phyloP scores from a whole-genome alignment of 2,797 vertebrate genomes.

The Halcyon leucocephala region DNA sequence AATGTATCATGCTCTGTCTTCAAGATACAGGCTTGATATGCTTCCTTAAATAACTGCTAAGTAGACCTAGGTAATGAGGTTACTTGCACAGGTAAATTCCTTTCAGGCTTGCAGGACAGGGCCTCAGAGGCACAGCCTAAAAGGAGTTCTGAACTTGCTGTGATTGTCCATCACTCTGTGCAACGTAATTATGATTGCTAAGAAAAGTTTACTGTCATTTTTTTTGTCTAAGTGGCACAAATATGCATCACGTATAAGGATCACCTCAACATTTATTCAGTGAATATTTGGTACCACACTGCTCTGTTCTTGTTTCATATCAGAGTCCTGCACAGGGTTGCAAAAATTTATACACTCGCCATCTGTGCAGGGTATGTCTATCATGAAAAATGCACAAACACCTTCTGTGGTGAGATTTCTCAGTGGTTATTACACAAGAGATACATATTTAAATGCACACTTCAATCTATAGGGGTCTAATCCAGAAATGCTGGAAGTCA shows the following conservation, averaged over 20 bases:
- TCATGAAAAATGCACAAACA: neutral
- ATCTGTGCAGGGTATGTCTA: neutral
- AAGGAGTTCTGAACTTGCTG: neutral
- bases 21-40: neutral
- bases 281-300: neutral
- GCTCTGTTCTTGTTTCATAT: neutral
- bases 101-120: neutral
- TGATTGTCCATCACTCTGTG: neutral
- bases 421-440: neutral
- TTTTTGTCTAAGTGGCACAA: neutral
- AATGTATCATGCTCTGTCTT: neutral
- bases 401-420: conserved; percentile 35
- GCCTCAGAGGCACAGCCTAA: neutral
- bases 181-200: neutral
- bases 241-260: neutral
- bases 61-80: neutral
- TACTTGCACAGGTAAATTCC: neutral
- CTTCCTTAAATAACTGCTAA: neutral
- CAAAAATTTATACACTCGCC: neutral
- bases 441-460: neutral
- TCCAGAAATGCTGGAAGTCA: neutral
- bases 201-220: neutral
- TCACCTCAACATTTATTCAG: neutral
- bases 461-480: neutral
- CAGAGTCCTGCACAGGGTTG: neutral